Evolutionary conservation across 2,888 invertebrate genomes (phyloP).

Genomic region (Tribolium freemani): DNA sequence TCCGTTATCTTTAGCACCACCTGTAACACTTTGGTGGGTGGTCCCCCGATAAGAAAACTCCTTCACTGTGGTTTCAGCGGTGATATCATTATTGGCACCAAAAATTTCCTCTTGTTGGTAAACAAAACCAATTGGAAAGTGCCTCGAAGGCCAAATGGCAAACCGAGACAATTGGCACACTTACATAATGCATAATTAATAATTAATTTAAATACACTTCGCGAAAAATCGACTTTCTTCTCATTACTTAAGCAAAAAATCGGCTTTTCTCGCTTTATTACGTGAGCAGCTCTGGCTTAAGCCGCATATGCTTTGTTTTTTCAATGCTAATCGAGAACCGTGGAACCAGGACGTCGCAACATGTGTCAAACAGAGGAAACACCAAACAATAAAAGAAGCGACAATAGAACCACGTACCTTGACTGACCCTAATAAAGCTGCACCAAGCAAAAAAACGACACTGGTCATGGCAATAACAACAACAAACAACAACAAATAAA

Average conservation of each 20-base stretch:
- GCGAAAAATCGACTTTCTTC: slow-evolving; percentile 14
- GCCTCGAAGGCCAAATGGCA: slow-evolving; percentile 7
- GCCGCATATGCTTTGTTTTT: slow-evolving; percentile 23
- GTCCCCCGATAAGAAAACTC: background rate
- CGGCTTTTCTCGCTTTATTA: background rate
- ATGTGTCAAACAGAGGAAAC: slow-evolving; percentile 30
- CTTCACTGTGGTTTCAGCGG: background rate
- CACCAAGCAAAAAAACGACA: slow-evolving; percentile 16
- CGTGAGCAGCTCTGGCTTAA: background rate
- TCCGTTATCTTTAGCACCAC: background rate
- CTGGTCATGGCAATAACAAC: slow-evolving; percentile 25
- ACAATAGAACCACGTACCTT: slow-evolving; percentile 38
- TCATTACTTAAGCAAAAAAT: background rate
- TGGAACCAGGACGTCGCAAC: slow-evolving; percentile 38
- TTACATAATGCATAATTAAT: slow-evolving; percentile 30
- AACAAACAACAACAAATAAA: slow-evolving; percentile 4
- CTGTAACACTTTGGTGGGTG: background rate
- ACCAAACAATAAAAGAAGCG: slow-evolving; percentile 13
- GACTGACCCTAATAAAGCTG: slow-evolving; percentile 36
- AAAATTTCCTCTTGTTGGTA: slow-evolving; percentile 4
- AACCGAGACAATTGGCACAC: slow-evolving; percentile 18
- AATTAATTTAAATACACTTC: background rate
- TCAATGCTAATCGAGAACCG: slow-evolving; percentile 24
- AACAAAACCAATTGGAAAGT: slow-evolving; percentile 21
- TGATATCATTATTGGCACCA: slow-evolving; percentile 22